These are phyloP conservation scores for Athrips mouffetella DNA, from an alignment of 2,888 invertebrate genomes.

Conservation along the genomic window DNA sequence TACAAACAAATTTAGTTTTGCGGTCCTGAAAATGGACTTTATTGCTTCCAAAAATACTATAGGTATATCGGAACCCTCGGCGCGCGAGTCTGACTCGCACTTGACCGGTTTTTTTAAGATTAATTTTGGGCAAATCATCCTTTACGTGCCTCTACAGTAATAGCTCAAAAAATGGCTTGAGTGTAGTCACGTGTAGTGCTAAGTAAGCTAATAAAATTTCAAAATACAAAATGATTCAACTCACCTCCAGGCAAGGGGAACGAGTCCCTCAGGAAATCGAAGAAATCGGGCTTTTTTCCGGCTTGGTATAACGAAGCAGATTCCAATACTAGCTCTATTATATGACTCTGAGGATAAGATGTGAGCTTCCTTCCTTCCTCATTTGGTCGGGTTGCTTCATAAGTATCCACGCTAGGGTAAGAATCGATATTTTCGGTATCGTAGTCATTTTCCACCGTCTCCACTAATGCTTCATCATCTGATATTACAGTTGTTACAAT, in stretches of 20 bases:
- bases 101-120: too few relatives aligned
- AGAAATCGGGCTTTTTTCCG: conserved; percentile 32
- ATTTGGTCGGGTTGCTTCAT: not conserved
- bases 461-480: conserved; percentile 27
- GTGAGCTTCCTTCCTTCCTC: conserved; percentile 30
- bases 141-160: too few relatives aligned
- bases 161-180: too few relatives aligned
- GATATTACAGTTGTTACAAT: conserved; percentile 27
- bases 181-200: too few relatives aligned
- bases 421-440: conserved; percentile 3
- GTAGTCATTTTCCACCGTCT: conserved; percentile 25
- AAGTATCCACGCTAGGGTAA: not conserved
- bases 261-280: conserved; percentile 40
- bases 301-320: conserved; percentile 32
- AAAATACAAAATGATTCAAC: conserved; percentile 30
- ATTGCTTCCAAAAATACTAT: too few relatives aligned
- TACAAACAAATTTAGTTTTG: too few relatives aligned
- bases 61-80: too few relatives aligned
- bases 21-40: too few relatives aligned
- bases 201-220: too few relatives aligned
- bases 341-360: conserved; percentile 30
- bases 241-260: conserved; percentile 41
- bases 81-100: too few relatives aligned
- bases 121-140: too few relatives aligned
- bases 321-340: conserved; percentile 34